Conservation (phyloP, 2,113 vertebrate species). For the Oreochromis spilurus region DNA sequence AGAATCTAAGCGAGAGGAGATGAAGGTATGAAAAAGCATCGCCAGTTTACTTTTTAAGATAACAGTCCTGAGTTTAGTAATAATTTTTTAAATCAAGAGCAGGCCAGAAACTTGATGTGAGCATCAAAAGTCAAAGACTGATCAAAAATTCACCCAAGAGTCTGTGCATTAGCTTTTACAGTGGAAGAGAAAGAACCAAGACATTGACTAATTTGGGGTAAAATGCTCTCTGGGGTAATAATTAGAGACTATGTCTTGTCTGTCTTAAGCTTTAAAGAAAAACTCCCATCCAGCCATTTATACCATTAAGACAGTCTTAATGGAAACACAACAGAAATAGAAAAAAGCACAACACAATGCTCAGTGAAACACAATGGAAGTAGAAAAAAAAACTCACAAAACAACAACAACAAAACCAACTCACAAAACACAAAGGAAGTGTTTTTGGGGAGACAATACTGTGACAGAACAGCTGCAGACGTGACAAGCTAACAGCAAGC, state of each 20-base stretch:
- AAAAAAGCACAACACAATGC: neutral
- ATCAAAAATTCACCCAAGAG: neutral
- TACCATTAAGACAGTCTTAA: neutral
- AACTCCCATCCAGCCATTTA: neutral
- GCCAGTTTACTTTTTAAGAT: neutral
- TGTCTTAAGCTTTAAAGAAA: neutral
- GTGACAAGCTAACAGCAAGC: neutral
- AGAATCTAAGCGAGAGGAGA: neutral
- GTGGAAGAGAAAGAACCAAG: neutral
- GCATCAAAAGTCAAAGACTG: neutral
- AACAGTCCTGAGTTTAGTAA: neutral
- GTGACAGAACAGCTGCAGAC: neutral
- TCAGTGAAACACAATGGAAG: neutral
- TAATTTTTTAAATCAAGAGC: neutral
- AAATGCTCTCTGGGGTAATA: neutral
- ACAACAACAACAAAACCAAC: neutral
- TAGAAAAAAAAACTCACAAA: neutral
- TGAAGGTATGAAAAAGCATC: neutral
- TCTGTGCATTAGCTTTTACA: neutral
- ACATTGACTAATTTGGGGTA: neutral
- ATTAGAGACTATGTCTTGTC: neutral
- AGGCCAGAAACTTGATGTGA: neutral
- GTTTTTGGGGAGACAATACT: neutral
- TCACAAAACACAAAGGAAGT: neutral
- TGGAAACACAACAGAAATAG: neutral